Conservation (phyloP, 2,888 invertebrate genomes). For the Apotomis capreana region DNA sequence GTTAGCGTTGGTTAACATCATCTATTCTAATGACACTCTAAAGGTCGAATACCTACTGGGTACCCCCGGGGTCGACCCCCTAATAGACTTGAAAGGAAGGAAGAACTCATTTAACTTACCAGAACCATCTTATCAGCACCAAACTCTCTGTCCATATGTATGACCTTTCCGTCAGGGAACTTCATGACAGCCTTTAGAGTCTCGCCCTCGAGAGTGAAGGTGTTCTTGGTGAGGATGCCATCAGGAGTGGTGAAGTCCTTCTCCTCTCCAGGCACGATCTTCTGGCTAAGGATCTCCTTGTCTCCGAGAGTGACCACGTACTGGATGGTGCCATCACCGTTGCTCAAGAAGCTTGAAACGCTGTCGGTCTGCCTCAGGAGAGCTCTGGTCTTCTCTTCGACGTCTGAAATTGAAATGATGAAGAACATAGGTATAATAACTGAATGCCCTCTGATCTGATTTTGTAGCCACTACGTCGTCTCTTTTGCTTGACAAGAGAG, state of each 20-base stretch:
- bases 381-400: constrained; percentile 37
- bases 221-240: constrained; percentile 40
- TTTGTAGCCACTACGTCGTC: too few species aligned
- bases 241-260: constrained; percentile 44
- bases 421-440: too few species aligned
- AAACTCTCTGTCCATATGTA: constrained; percentile 42
- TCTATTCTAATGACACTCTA: too few species aligned
- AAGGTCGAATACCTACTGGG: too few species aligned
- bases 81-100: too few species aligned
- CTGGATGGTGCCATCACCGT: constrained; percentile 43
- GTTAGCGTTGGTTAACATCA: too few species aligned
- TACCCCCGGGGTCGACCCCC: too few species aligned
- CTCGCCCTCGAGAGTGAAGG: constrained; percentile 42
- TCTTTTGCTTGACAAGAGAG: too few species aligned
- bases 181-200: constrained; percentile 40
- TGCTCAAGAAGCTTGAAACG: constrained; percentile 40
- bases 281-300: constrained; percentile 39
- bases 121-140: constrained; percentile 38
- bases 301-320: constrained; percentile 35
- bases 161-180: constrained; percentile 37
- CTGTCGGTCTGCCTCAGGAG: constrained; percentile 37
- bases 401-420: constrained; percentile 24
- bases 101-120: constrained; percentile 35
- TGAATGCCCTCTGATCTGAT: too few species aligned
- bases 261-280: constrained; percentile 36